These are phyloP conservation scores for Echiichthys vipera DNA, from an alignment of 2,797 vertebrate genomes.

Conservation along the genomic window DNA sequence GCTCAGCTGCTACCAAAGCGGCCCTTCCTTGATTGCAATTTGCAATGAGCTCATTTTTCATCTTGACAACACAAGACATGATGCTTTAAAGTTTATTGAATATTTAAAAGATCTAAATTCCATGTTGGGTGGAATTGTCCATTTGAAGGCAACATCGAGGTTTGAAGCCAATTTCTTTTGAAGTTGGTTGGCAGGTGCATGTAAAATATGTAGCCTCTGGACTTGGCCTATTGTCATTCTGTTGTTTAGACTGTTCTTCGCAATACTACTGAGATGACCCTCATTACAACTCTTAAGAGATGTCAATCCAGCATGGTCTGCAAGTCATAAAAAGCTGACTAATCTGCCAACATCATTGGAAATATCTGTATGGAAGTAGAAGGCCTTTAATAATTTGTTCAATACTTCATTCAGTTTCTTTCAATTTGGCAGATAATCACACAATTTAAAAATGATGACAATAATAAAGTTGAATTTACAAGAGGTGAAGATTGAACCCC, in stretches of 20 bases:
- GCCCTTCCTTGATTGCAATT: slow-evolving; percentile 12
- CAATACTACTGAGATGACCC: neutral
- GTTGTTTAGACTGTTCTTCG: neutral
- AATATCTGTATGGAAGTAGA: slow-evolving; percentile 11
- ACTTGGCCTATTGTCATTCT: neutral
- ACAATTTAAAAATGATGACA: too few species aligned
- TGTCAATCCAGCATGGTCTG: neutral
- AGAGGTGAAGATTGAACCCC: too few species aligned
- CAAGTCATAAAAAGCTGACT: neutral
- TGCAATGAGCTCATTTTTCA: slow-evolving; percentile 36
- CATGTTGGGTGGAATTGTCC: neutral
- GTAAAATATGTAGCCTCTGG: neutral
- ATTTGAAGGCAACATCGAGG: neutral
- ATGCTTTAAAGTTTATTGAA: slow-evolving; percentile 2
- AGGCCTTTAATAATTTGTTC: neutral
- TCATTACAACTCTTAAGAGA: neutral
- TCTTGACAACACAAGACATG: slow-evolving; percentile 20
- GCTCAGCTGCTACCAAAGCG: neutral
- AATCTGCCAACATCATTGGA: neutral
- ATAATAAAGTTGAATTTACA: too few species aligned
- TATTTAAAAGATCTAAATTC: slow-evolving; percentile 12
- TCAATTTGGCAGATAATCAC: neutral
- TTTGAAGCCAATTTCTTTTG: neutral
- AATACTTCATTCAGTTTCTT: neutral
- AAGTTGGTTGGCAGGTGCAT: slow-evolving; percentile 12